Percentiles rank a stretch among this genome's conserved stretches.
These are phyloP conservation scores for Oligia strigilis DNA, from an alignment of 2,888 invertebrate genomes.

Conservation along the genomic window DNA sequence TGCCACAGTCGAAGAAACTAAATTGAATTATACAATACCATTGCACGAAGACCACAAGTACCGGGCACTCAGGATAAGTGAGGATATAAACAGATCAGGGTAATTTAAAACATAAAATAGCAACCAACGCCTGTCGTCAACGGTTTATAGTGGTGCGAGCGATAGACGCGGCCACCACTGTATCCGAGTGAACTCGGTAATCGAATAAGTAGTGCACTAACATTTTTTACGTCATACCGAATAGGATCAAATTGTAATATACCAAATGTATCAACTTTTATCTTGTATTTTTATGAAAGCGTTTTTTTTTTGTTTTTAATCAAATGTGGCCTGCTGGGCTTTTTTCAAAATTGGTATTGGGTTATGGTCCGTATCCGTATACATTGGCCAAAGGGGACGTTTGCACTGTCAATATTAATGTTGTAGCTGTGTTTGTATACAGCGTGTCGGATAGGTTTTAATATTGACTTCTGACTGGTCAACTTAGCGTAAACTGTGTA, in stretches of 20 bases:
- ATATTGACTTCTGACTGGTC: not conserved
- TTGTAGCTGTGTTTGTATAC: not conserved
- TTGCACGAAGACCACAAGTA: conserved; percentile 16
- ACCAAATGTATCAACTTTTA: conserved; percentile 39
- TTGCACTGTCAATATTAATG: conserved; percentile 1
- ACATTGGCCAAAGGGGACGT: not conserved
- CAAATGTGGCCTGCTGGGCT: conserved; percentile 10
- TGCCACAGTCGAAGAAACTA: not conserved
- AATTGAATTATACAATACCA: conserved; percentile 35
- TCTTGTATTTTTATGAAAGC: conserved; percentile 48
- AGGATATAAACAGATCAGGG: conserved; percentile 55
- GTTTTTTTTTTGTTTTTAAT: conserved; percentile 34
- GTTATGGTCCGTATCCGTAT: not conserved
- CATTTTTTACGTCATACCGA: conserved; percentile 59
- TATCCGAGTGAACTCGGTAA: conserved; percentile 56
- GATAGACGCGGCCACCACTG: conserved; percentile 56
- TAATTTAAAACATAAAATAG: conserved; percentile 56
- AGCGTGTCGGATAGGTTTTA: not conserved
- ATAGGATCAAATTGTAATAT: conserved; percentile 51
- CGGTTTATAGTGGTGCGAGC: conserved; percentile 58
- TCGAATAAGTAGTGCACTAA: conserved; percentile 64
- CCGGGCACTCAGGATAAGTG: conserved; percentile 51
- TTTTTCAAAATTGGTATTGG: conserved; percentile 28
- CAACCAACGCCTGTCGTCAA: conserved; percentile 46
- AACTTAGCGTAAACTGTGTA: not conserved